Conservation (phyloP, 1,140 invertebrate species). For the Mamestra configurata region DNA sequence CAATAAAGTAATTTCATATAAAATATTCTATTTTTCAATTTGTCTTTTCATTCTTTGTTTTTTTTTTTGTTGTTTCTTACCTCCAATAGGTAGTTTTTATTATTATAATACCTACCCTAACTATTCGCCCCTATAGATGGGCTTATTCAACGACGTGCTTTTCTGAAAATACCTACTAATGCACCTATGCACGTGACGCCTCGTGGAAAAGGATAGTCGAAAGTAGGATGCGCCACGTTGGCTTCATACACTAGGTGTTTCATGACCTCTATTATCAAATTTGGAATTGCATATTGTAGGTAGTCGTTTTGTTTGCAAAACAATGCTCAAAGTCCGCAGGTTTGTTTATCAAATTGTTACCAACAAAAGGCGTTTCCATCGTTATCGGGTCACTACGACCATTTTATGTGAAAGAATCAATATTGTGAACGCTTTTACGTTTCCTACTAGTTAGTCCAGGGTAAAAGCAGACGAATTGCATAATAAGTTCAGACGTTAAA, state of each 20-base stretch:
- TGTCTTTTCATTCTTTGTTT: conserved; percentile 62
- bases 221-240: neutral
- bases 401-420: conserved; percentile 5
- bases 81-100: no score
- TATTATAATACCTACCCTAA: no score
- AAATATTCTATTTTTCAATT: conserved; percentile 79
- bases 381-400: neutral
- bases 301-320: conserved; percentile 34
- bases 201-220: conserved; percentile 10
- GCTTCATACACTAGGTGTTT: no score
- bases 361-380: conserved; percentile 4
- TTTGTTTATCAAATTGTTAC: neutral
- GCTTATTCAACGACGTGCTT: no score
- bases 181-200: neutral
- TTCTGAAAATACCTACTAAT: no score
- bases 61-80: neutral
- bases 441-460: neutral
- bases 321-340: neutral
- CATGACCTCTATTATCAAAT: neutral
- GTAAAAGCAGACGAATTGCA: neutral
- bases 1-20: conserved; percentile 89
- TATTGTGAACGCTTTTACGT: neutral
- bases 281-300: neutral
- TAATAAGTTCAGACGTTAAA: neutral
- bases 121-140: no score